A percentile compares a stretch with the other conserved stretches of the same genome.
Evolutionary conservation across 2,113 vertebrate genomes (phyloP).

Genomic region (Aplodontia rufa): DNA sequence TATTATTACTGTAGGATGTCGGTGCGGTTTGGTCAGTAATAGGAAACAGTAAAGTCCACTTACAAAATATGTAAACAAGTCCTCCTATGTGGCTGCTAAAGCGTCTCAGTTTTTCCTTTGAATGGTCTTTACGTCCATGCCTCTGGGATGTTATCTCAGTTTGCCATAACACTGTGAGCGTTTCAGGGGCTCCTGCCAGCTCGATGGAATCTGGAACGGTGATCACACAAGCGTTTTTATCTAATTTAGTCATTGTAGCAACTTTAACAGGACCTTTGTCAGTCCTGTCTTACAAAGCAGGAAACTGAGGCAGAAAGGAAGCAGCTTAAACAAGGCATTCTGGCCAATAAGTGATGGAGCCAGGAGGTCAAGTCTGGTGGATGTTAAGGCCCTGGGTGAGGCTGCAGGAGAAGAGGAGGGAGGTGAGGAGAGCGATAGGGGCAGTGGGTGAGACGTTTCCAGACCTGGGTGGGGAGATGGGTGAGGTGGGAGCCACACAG

Average conservation of each 20-base stretch:
- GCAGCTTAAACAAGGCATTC: no score
- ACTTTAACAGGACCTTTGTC: not conserved
- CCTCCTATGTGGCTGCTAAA: not conserved
- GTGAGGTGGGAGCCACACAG: rapidly evolving
- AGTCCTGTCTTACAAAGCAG: not conserved
- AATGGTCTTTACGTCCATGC: not conserved
- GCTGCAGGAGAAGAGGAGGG: no score
- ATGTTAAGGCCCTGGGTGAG: not conserved
- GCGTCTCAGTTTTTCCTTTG: not conserved
- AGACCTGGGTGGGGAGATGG: not conserved
- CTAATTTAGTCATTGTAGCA: not conserved
- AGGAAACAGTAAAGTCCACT: not conserved
- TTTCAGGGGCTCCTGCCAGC: not conserved
- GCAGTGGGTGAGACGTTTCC: not conserved
- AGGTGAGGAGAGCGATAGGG: no score
- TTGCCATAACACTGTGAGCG: not conserved
- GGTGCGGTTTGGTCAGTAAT: not conserved
- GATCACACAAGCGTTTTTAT: no score
- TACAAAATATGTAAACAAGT: not conserved
- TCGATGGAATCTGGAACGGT: not conserved
- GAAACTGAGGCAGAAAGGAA: not conserved
- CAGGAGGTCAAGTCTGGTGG: not conserved
- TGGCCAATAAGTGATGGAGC: not conserved
- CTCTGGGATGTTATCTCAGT: not conserved
- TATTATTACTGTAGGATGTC: not conserved